Evolutionary conservation across 2,888 invertebrate genomes (phyloP).

Genomic region (Xestoiulus laeticollis): DNA sequence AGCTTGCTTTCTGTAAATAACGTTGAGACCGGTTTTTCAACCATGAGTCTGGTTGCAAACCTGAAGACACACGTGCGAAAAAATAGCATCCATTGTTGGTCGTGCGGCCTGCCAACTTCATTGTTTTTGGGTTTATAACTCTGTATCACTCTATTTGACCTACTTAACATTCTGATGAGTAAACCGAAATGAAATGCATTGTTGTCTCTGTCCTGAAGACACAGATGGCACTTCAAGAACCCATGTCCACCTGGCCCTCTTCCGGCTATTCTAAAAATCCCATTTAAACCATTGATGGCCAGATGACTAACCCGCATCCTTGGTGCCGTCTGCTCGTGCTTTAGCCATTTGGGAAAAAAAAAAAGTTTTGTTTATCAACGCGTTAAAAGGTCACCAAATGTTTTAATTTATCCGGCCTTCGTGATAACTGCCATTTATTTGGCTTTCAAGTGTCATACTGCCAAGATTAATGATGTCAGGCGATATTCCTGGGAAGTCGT

Average conservation of each 20-base stretch:
- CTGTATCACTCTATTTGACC: too few species aligned
- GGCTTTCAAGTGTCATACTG: neutral
- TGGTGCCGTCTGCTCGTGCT: too few species aligned
- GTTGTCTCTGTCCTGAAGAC: neutral
- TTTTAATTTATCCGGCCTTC: neutral
- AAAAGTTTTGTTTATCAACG: neutral
- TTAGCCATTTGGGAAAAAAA: neutral
- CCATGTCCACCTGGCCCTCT: neutral
- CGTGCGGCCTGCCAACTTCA: neutral
- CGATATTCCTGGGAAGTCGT: constrained; percentile 17
- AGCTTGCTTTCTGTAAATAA: neutral
- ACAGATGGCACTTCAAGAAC: neutral
- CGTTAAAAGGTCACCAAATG: neutral
- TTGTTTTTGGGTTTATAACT: neutral
- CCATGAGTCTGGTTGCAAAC: too few species aligned
- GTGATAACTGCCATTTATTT: neutral
- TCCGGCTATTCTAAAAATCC: neutral
- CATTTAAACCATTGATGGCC: neutral
- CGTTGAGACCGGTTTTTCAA: neutral
- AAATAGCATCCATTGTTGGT: neutral
- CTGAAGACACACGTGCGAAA: neutral
- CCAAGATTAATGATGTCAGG: neutral
- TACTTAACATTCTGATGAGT: neutral
- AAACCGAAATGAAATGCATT: neutral
- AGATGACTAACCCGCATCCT: neutral